phyloP scores from a whole-genome alignment of 2,113 vertebrate genomes.

The Elachura formosa region DNA sequence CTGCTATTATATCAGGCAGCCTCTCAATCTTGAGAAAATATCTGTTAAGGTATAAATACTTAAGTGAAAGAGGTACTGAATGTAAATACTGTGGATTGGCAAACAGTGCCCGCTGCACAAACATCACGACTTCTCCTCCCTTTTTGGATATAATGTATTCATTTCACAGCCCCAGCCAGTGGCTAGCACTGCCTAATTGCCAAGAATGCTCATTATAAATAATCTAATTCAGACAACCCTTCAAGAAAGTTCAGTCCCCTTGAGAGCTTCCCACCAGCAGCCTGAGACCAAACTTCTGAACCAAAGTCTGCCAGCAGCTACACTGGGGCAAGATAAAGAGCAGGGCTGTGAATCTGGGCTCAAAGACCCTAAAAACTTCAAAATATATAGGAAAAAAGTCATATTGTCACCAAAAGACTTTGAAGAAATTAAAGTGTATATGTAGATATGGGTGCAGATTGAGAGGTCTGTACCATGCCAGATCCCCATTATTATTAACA shows the following conservation, averaged over 20 bases:
- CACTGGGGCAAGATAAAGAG: neutral
- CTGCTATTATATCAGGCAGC: conserved; percentile 30
- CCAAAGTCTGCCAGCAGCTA: neutral
- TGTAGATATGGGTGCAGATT: neutral
- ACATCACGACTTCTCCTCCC: neutral
- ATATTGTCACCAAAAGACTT: neutral
- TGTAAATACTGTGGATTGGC: neutral
- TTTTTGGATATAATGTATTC: neutral
- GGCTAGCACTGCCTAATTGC: neutral
- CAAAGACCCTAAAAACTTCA: neutral
- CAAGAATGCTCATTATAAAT: conserved; percentile 5
- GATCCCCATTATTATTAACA: neutral
- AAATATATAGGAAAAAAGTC: neutral
- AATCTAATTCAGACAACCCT: conserved; percentile 12
- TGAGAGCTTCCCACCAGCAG: neutral
- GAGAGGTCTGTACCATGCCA: neutral
- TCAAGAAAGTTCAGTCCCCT: neutral
- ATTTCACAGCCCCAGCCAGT: neutral
- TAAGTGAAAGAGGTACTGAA: neutral
- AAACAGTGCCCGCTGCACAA: neutral
- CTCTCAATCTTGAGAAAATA: conserved; percentile 45
- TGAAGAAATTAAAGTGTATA: neutral
- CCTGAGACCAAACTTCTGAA: neutral
- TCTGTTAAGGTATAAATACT: conserved; percentile 49
- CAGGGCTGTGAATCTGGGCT: neutral